Evolutionary conservation across 2,888 invertebrate genomes (phyloP).

Genomic region (Uropetala carovei): DNA sequence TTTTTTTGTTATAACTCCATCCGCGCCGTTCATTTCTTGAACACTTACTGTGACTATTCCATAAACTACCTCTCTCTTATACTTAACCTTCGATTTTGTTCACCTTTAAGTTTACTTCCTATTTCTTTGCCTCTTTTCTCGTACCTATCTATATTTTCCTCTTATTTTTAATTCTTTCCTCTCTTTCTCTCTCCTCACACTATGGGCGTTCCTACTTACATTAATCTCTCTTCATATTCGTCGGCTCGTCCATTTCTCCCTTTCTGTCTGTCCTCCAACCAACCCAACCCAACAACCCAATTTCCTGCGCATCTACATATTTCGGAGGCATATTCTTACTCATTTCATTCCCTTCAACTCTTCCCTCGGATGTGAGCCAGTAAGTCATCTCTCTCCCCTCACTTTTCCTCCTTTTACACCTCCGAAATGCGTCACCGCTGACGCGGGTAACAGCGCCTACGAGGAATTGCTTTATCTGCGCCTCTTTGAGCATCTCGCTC

Average conservation of each 20-base stretch:
- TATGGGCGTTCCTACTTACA: too few relatives aligned
- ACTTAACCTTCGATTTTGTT: too few relatives aligned
- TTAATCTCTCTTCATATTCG: too few relatives aligned
- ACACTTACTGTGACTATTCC: too few relatives aligned
- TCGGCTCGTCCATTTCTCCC: too few relatives aligned
- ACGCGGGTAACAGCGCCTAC: conserved; percentile 1
- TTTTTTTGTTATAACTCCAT: too few relatives aligned
- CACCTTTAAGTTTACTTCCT: too few relatives aligned
- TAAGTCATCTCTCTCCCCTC: neutral
- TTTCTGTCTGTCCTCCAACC: neutral
- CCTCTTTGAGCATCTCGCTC: neutral
- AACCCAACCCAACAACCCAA: neutral
- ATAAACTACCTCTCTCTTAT: too few relatives aligned
- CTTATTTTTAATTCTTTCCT: neutral
- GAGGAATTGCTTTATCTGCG: neutral
- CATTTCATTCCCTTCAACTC: neutral
- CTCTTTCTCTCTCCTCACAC: neutral
- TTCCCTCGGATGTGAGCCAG: neutral
- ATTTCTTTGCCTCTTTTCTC: too few relatives aligned
- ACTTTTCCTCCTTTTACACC: neutral
- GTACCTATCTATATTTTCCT: too few relatives aligned
- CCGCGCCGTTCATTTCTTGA: too few relatives aligned
- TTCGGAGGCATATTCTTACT: neutral
- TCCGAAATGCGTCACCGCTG: conserved; percentile 20
- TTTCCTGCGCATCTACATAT: neutral